Evolutionary conservation across 2,113 vertebrate species (phyloP), one percentile per base, ranked within the genome.

Genomic region (Riparia riparia): DNA sequence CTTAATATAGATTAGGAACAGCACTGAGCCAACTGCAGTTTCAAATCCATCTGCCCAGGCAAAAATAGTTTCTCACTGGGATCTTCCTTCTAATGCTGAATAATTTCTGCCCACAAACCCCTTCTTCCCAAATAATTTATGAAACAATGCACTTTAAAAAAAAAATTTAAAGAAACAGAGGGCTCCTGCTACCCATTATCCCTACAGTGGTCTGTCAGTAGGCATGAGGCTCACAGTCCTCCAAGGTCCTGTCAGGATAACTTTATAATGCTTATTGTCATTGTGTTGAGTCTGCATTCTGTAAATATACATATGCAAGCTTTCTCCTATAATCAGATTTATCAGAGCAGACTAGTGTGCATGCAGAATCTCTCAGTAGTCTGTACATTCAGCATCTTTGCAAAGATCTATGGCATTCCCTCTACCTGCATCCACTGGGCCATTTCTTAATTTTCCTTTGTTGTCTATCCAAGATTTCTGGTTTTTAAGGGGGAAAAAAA

Each of bases 1-100:
- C 95, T 91, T 95, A 92, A 94, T 92, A 95, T 96, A 97, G 94
- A 97, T 93, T 90, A 95, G 83, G 65, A 97, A 84, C 80, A 96
- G 83, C 76, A 82, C 69, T 51, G 60, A 96, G 89, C 94, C 96
- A 96, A 97, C 91, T 95, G 94, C 91, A 73, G 86, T 73, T 92
- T 90, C 80, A 92, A 90, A 95, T 90, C 96, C 95, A 96, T 97
- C 96, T 97, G 95, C 95, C 95, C 54, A 81, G 86, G 77, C 39
- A 85, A 73, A 95, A 96, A 92, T 93, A 95, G 88, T 93, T 91
- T 86, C 31, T 89, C 14, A 41, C 44, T 89, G 94, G 95, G 96
- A 96, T 93, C 95, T 92, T 95, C 94, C 89, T 78, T 92, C 90
- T 97, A 95, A 96, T 96, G 90, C 26, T 90, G 82, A 90, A 93